Conservation (phyloP, 2,888 invertebrate species). For the Pristionchus fissidentatus region DNA sequence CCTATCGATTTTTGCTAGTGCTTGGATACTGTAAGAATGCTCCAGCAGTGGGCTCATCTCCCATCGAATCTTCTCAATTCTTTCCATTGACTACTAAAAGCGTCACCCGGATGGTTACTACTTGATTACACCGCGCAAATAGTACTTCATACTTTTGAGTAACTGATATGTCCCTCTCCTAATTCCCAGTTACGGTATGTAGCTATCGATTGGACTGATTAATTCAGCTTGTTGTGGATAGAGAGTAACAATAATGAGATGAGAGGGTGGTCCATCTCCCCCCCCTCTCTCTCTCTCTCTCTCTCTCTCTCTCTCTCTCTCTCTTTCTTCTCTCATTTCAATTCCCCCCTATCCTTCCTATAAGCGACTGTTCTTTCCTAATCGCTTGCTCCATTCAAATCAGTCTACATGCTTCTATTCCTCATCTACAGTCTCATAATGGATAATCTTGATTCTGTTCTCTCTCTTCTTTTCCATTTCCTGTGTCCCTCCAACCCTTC, state of each 20-base stretch:
- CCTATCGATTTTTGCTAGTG: background rate
- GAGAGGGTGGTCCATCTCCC: background rate
- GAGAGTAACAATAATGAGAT: background rate
- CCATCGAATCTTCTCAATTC: no score
- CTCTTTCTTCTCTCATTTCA: background rate
- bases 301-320: background rate
- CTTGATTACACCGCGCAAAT: no score
- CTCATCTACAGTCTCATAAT: slow-evolving; percentile 17
- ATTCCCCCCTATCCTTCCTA: background rate
- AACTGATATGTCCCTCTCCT: background rate
- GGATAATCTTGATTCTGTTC: slow-evolving; percentile 27
- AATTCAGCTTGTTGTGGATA: background rate
- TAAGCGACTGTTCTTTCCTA: background rate
- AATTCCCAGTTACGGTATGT: background rate
- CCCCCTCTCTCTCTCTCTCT: background rate
- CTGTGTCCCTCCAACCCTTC: background rate
- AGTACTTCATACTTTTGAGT: background rate
- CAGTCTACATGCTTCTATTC: background rate
- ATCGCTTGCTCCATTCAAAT: background rate
- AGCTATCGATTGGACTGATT: background rate
- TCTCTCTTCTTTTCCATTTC: slow-evolving; percentile 8
- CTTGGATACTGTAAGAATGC: no score
- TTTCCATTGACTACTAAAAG: no score
- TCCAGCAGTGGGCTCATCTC: no score
- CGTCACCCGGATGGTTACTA: no score